Base-by-base conservation (phyloP, 2,888 invertebrate species). In the Hyles lineata region DNA sequence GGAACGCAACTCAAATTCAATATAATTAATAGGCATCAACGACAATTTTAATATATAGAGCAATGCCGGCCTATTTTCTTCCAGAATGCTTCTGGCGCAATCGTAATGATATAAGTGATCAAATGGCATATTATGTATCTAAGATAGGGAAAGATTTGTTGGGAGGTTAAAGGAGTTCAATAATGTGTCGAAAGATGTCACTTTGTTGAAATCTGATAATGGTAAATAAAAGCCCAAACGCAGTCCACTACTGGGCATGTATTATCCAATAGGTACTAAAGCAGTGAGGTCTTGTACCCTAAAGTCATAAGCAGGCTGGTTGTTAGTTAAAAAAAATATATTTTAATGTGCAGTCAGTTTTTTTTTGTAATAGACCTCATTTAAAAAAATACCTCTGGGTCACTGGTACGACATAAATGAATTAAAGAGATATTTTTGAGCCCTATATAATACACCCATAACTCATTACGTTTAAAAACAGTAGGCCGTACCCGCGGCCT, bases 1-100 rank as follows among this genome's bases (percentile, higher is more conserved):
- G 74, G 67, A 32, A 35, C 43, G 11, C 25, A 21, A 7, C 70
- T 70, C 71, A 75, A 75, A 75, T 50, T 61, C 75, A 60, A 73
- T 60, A 52, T 50, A 55, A 60, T 25, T 59, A 69, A 71, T 71
- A 67, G 63, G 15, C n/a, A 58, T 70, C 43, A 55, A 60, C 25
- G 5, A 70, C 69, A 58, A 25, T 55, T 19, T 58, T 23, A 67
- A 63, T 63, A n/a, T 67, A 67, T 55, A 43, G 15, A 17, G 25
- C 60, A 19, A 62, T 32, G 29, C 61, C 19, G 61, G 8, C 29
- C 8, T 67, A 67, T 67, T 50, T 43, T 67, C 23, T 7, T 15
- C 15, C 21, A n/a, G 35, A 63, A 63, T 61, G 5, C 7, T n/a
- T n/a, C 19, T 61, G 61, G 0, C 17, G 32, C 19, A 29, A 7